Evolutionary conservation across 2,888 invertebrate species (phyloP).

Genomic region (Pachycephus smyrnensis): DNA sequence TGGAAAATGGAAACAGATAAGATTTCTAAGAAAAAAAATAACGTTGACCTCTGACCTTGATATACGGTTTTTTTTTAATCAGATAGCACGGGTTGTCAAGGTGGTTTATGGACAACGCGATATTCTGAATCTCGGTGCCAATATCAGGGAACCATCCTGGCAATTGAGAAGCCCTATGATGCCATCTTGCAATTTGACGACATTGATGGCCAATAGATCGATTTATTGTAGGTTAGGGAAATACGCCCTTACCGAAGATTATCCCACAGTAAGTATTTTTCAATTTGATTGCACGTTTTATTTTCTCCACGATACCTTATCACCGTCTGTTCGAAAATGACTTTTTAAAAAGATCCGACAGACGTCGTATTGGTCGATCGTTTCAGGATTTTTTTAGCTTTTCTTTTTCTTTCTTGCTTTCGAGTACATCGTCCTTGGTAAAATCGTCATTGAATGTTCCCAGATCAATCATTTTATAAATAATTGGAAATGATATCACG

Average conservation of each 20-base stretch:
- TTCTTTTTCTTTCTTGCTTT: too few species aligned
- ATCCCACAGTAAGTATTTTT: constrained; percentile 67
- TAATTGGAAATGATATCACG: too few species aligned
- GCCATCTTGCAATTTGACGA: constrained; percentile 71
- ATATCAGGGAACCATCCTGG: constrained; percentile 71
- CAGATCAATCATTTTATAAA: too few species aligned
- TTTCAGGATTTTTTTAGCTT: too few species aligned
- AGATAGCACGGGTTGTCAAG: constrained; percentile 40
- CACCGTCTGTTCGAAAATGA: too few species aligned
- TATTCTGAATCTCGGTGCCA: constrained; percentile 72
- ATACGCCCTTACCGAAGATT: constrained; percentile 71
- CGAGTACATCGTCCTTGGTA: too few species aligned
- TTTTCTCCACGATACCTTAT: too few species aligned
- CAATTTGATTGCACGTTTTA: background rate
- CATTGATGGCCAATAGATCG: constrained; percentile 74
- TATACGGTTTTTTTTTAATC: constrained; percentile 4
- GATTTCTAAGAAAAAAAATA: background rate
- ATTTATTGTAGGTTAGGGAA: constrained; percentile 73
- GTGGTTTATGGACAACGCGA: constrained; percentile 71
- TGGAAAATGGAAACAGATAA: too few species aligned
- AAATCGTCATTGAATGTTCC: too few species aligned
- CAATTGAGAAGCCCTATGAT: constrained; percentile 70
- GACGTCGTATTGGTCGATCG: too few species aligned
- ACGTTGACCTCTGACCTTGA: background rate
- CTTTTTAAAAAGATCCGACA: too few species aligned